Percentiles rank a stretch among this genome's conserved stretches.
Evolutionary conservation across 2,888 invertebrate genomes (phyloP).

Genomic region (Pterostichus niger): DNA sequence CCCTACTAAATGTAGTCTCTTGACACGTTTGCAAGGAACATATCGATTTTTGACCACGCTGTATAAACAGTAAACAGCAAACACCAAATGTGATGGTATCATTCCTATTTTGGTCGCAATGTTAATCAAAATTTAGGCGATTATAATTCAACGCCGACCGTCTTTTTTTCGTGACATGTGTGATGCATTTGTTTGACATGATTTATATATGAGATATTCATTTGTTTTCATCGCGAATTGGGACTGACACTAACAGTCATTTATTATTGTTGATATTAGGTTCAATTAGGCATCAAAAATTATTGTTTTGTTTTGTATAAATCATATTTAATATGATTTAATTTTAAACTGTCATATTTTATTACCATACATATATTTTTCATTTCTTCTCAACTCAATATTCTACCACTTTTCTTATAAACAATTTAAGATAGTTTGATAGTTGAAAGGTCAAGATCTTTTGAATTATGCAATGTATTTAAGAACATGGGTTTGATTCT

Average conservation of each 20-base stretch:
- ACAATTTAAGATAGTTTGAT: too few species aligned
- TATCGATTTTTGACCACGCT: conserved; percentile 27
- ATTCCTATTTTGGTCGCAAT: conserved; percentile 12
- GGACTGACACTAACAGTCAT: background rate
- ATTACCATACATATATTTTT: background rate
- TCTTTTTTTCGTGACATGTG: background rate
- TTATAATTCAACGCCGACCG: background rate
- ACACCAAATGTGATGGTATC: conserved; percentile 1
- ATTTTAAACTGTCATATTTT: background rate
- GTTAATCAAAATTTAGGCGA: background rate
- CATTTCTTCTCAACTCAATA: too few species aligned
- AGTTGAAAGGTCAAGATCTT: too few species aligned
- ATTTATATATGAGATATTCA: too few species aligned
- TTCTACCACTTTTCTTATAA: too few species aligned
- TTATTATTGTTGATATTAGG: background rate
- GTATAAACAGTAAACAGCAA: background rate
- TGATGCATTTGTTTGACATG: too few species aligned
- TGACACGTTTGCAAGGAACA: background rate
- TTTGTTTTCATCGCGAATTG: background rate
- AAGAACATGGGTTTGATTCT: too few species aligned
- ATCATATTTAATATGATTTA: background rate
- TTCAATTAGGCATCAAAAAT: background rate
- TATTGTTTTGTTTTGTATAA: conserved; percentile 4
- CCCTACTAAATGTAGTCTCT: background rate
- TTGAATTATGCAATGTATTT: too few species aligned